Evolutionary conservation across 1,140 invertebrate species (phyloP).

Genomic region (Pteromalus puparum): DNA sequence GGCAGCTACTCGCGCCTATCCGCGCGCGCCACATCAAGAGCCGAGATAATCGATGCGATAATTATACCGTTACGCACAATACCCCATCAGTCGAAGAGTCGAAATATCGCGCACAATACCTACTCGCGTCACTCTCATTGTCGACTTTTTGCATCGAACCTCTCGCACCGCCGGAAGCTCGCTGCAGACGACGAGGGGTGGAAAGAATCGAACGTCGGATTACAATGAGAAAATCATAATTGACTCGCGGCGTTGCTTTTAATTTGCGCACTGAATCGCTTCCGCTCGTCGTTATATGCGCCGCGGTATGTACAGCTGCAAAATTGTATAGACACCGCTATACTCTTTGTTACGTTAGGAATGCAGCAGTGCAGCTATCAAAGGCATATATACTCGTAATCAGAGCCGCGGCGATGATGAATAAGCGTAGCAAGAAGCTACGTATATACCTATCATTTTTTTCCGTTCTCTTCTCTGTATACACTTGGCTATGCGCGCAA

Average conservation of each 20-base stretch:
- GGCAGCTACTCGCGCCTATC: background rate
- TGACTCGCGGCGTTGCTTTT: background rate
- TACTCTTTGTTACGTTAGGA: background rate
- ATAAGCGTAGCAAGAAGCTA: too few species aligned
- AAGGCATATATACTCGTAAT: too few species aligned
- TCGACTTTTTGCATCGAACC: background rate
- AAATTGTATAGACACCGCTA: background rate
- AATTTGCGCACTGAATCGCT: background rate
- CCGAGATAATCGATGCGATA: constrained; percentile 25
- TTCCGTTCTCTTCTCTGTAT: too few species aligned
- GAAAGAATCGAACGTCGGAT: background rate
- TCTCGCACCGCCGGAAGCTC: background rate
- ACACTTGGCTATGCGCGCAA: too few species aligned
- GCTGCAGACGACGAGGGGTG: too few species aligned
- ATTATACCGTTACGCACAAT: constrained; percentile 21
- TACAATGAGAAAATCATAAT: constrained; percentile 14
- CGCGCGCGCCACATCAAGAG: background rate
- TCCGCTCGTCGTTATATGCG: background rate
- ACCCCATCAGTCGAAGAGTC: too few species aligned
- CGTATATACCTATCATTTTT: too few species aligned
- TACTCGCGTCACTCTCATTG: background rate
- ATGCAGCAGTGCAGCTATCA: background rate
- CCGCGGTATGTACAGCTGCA: too few species aligned
- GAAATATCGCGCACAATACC: too few species aligned
- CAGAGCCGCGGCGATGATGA: too few species aligned